These are phyloP conservation scores for Zoanthus solanderi DNA, from an alignment of 92 coral and sea anemone species.

Conservation along the genomic window DNA sequence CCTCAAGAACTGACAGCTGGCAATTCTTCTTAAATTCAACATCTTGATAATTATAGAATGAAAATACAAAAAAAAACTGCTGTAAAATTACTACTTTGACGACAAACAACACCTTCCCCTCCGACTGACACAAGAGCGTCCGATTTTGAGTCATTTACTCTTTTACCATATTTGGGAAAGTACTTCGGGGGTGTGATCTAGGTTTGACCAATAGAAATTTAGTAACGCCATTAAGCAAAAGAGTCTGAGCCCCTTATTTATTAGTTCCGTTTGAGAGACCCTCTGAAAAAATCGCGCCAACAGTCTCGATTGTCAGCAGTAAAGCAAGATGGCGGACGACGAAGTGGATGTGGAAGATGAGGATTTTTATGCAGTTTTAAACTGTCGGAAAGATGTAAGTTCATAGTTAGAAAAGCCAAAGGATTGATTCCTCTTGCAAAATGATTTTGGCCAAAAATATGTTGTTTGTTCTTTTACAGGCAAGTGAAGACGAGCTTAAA, in stretches of 20 bases:
- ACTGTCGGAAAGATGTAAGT: conserved; percentile 91
- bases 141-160: conserved; percentile 30
- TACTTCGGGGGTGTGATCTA: conserved; percentile 22
- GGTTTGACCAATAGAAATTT: conserved; percentile 18
- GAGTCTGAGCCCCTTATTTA: neutral
- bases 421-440: neutral
- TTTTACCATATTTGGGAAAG: conserved; percentile 29
- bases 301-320: conserved; percentile 46
- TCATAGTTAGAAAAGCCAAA: too few species aligned
- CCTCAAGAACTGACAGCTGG: conserved; percentile 24
- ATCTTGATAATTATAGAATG: neutral
- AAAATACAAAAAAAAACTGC: neutral
- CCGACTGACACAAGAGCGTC: neutral
- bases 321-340: conserved; percentile 92
- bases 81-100: neutral
- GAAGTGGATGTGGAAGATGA: conserved; percentile 71
- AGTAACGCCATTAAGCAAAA: neutral
- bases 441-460: neutral
- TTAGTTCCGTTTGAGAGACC: neutral
- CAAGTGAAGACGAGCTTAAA: conserved; percentile 87
- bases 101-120: neutral
- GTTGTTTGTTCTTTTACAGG: conserved; percentile 62
- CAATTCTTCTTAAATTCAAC: conserved; percentile 26
- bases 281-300: conserved; percentile 31
- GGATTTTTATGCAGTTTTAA: conserved; percentile 91